Evolutionary conservation across 2,888 invertebrate genomes (phyloP).

Genomic region (Aelia acuminata): DNA sequence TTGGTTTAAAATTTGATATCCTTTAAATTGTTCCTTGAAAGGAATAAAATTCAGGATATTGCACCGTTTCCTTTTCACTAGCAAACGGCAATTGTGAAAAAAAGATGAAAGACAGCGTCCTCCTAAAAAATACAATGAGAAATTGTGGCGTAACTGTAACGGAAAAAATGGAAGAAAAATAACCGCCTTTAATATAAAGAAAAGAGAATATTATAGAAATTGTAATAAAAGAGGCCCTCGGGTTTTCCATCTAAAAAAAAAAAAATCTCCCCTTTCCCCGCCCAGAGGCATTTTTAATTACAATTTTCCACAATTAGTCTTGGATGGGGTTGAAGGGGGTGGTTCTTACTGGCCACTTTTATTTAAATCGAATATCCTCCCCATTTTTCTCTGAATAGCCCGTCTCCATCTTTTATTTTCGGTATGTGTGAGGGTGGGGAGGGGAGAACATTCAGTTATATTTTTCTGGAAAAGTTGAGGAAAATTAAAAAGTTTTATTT

Average conservation of each 20-base stretch:
- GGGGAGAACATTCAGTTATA: background rate
- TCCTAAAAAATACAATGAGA: constrained; percentile 41
- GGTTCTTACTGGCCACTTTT: constrained; percentile 40
- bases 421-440: background rate
- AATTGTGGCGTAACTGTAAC: constrained; percentile 46
- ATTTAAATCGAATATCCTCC: constrained; percentile 41
- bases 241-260: constrained; percentile 9
- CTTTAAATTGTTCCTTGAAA: background rate
- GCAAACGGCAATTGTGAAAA: constrained; percentile 25
- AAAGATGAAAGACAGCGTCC: constrained; percentile 29
- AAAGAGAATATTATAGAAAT: constrained; percentile 57
- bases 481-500: background rate
- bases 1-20: background rate
- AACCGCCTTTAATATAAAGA: constrained; percentile 55
- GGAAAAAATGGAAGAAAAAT: constrained; percentile 45
- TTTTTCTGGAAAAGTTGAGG: constrained; percentile 11
- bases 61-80: constrained; percentile 7
- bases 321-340: constrained; percentile 42
- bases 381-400: constrained; percentile 19
- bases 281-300: constrained; percentile 57
- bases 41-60: constrained; percentile 31
- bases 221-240: constrained; percentile 52
- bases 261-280: background rate
- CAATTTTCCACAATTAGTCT: constrained; percentile 56
- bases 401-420: background rate